Percentiles rank a stretch among this genome's conserved stretches.
Conservation (phyloP, 2,113 vertebrate species). For the Solea senegalensis region DNA sequence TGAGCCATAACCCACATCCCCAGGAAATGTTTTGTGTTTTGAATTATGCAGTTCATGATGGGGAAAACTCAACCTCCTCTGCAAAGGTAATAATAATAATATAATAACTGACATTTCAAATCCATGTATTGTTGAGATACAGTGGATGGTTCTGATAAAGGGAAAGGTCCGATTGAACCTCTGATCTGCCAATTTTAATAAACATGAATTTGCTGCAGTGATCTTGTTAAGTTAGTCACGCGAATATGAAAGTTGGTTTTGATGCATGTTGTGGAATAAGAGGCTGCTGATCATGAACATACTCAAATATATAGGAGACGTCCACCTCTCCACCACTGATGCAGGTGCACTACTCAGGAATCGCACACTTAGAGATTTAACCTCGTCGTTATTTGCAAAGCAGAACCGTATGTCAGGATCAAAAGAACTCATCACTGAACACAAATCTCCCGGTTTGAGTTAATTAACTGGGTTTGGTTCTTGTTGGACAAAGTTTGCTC, state of each 20-base stretch:
- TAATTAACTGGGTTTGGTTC: conserved; percentile 14
- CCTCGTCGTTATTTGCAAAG: conserved; percentile 1
- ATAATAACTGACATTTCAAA: too few relatives aligned
- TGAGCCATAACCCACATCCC: too few relatives aligned
- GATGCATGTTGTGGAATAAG: conserved; percentile 5
- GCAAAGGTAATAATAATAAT: too few relatives aligned
- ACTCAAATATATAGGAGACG: conserved; percentile 57
- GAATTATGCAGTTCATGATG: too few relatives aligned
- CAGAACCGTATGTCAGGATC: conserved; percentile 7
- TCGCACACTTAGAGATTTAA: conserved; percentile 18
- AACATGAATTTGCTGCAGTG: not conserved
- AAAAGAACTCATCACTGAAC: conserved; percentile 24
- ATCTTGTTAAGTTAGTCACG: conserved; percentile 2
- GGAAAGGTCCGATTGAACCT: too few relatives aligned
- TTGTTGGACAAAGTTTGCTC: conserved; percentile 4
- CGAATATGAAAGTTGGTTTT: not conserved
- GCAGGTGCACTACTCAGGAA: conserved; percentile 59
- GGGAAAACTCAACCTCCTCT: too few relatives aligned
- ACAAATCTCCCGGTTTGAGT: conserved; percentile 12
- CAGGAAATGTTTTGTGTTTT: too few relatives aligned
- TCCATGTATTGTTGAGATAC: too few relatives aligned
- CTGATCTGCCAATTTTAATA: not conserved
- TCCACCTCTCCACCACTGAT: conserved; percentile 42
- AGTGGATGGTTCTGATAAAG: too few relatives aligned
- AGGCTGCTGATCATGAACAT: conserved; percentile 5